phyloP scores from a whole-genome alignment of 1,140 invertebrate species.

The Popillia japonica region DNA sequence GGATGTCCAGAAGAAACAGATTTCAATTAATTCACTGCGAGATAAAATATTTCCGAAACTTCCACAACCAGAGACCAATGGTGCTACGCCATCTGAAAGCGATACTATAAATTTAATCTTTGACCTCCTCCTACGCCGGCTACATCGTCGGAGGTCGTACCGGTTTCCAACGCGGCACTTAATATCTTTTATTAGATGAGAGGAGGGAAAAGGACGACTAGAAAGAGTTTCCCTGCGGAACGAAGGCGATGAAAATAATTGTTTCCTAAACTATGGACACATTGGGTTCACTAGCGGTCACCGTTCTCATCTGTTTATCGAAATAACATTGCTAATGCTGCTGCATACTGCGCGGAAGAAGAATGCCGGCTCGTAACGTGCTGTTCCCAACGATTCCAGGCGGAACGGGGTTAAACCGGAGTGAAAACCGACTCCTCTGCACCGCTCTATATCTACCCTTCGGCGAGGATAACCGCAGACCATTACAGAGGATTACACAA shows the following conservation, averaged over 20 bases:
- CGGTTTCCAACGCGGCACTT: neutral
- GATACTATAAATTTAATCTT: conserved; percentile 32
- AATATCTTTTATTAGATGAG: neutral
- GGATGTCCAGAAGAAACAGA: neutral
- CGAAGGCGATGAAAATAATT: conserved; percentile 23
- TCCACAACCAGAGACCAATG: neutral
- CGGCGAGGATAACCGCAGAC: conserved; percentile 16
- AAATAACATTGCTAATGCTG: neutral
- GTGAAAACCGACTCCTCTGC: neutral
- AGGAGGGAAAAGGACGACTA: neutral
- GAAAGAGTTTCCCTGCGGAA: conserved; percentile 4
- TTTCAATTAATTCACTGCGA: conserved; percentile 15
- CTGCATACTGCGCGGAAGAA: neutral
- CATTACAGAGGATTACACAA: conserved; percentile 6
- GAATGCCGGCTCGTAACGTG: neutral
- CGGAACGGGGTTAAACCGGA: neutral
- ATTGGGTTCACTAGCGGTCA: neutral
- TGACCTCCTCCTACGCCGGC: neutral
- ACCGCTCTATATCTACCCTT: neutral
- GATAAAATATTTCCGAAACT: conserved; percentile 26
- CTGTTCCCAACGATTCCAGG: neutral
- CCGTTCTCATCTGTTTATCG: conserved; percentile 2
- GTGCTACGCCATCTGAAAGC: neutral
- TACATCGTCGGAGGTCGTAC: neutral
- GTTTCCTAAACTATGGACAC: conserved; percentile 33